Evolutionary conservation across 1,140 invertebrate species (phyloP).

Genomic region (Berghia stephanieae): DNA sequence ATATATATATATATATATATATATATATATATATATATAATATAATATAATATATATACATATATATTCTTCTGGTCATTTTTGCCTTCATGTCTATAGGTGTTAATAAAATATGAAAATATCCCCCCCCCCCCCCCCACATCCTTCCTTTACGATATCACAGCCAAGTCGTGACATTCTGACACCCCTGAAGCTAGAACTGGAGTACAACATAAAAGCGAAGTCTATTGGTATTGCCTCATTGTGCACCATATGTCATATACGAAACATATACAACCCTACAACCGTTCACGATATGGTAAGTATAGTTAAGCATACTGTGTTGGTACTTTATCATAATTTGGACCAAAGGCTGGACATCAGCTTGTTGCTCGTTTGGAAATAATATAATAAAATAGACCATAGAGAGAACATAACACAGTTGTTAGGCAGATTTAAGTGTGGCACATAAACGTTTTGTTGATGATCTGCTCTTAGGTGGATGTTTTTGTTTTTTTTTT

Average conservation of each 20-base stretch:
- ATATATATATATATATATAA: too few species aligned
- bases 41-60: too few species aligned
- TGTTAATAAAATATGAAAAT: too few species aligned
- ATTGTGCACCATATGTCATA: conserved; percentile 34
- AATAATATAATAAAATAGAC: neutral
- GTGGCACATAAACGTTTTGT: neutral
- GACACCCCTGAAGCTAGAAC: conserved; percentile 35
- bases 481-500: neutral
- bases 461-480: neutral
- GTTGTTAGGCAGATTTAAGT: too few species aligned
- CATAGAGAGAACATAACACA: too few species aligned
- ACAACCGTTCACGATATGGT: conserved; percentile 15
- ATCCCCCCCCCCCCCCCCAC: too few species aligned
- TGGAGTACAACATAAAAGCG: conserved; percentile 28
- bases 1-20: too few species aligned
- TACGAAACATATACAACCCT: conserved; percentile 37
- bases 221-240: conserved; percentile 26
- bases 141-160: too few species aligned
- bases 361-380: too few species aligned
- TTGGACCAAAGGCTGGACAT: neutral
- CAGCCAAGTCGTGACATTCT: conserved; percentile 38
- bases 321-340: neutral
- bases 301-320: neutral
- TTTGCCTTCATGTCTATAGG: too few species aligned
- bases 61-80: too few species aligned